Evolutionary conservation across 2,797 vertebrate species (phyloP).

Genomic region (Pampus argenteus): DNA sequence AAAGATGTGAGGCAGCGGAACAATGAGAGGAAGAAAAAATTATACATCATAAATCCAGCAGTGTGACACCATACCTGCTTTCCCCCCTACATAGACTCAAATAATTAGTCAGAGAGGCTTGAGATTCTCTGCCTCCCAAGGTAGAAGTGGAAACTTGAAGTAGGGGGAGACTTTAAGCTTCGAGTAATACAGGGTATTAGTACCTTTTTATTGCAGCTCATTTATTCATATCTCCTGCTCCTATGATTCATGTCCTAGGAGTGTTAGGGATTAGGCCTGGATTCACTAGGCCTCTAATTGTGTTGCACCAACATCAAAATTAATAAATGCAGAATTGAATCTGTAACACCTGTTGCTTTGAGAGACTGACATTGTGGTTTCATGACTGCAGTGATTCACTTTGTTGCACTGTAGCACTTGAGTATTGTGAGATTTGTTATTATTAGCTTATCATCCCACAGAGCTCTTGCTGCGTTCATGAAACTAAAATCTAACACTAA

Average conservation of each 20-base stretch:
- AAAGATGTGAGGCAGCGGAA: conserved; percentile 21
- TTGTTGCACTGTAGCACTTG: conserved; percentile 23
- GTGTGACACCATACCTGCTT: conserved; percentile 13
- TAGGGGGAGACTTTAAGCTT: conserved; percentile 59
- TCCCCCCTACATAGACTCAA: conserved; percentile 42
- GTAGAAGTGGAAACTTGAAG: conserved; percentile 53
- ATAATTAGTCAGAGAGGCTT: conserved; percentile 59
- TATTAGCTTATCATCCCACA: conserved; percentile 41
- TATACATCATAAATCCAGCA: conserved; percentile 20
- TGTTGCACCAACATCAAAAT: conserved; percentile 71
- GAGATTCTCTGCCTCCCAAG: conserved; percentile 41
- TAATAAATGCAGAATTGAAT: conserved; percentile 68
- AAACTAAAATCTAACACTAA: conserved; percentile 10
- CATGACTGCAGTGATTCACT: conserved; percentile 41
- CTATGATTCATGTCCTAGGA: conserved; percentile 74
- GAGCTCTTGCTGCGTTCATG: conserved; percentile 21
- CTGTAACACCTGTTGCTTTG: conserved; percentile 61
- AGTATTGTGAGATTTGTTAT: conserved; percentile 51
- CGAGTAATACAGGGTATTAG: conserved; percentile 75
- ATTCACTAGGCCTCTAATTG: conserved; percentile 72
- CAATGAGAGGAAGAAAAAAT: conserved; percentile 2
- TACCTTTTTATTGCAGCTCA: conserved; percentile 77
- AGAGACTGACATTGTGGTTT: conserved; percentile 42
- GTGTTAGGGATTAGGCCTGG: conserved; percentile 75
- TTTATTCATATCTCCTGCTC: conserved; percentile 73